A percentile compares a stretch with the other conserved stretches of the same genome.
These are phyloP conservation scores for Enteromius afrohamiltoni DNA, from an alignment of 2,797 vertebrate genomes.

Conservation along the genomic window DNA sequence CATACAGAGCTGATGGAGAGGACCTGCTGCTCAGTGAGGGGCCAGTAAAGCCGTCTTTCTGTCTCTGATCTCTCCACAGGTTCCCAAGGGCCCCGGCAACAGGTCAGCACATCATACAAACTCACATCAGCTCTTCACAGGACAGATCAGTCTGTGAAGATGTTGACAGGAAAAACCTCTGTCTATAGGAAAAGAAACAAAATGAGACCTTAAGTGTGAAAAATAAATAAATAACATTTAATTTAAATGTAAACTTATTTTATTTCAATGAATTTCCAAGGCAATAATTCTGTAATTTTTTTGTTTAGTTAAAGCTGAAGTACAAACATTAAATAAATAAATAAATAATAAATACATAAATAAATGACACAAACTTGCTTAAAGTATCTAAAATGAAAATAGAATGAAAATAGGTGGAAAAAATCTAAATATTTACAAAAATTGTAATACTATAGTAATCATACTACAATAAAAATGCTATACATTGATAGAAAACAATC, in stretches of 20 bases:
- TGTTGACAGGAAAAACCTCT: conserved; percentile 9
- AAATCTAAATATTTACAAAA: too few relatives aligned
- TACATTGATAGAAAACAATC: too few relatives aligned
- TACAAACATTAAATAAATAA: background rate
- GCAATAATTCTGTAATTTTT: background rate
- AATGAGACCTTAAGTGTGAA: background rate
- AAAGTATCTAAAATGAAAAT: too few relatives aligned
- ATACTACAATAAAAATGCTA: too few relatives aligned
- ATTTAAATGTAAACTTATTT: background rate
- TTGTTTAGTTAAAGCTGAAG: background rate
- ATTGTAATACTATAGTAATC: too few relatives aligned
- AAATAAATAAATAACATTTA: background rate
- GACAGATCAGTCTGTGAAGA: conserved; percentile 65
- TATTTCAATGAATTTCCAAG: background rate
- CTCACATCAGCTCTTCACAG: conserved; percentile 62
- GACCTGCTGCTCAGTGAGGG: conserved; percentile 37
- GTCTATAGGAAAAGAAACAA: background rate
- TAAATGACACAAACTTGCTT: too few relatives aligned
- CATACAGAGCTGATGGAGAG: conserved; percentile 46
- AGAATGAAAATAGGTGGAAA: too few relatives aligned
- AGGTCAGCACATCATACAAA: conserved; percentile 74
- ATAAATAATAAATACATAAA: too few relatives aligned
- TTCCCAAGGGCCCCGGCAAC: conserved; percentile 35
- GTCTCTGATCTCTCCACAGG: conserved; percentile 46
- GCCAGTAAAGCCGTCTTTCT: conserved; percentile 44